Evolutionary conservation across 2,113 vertebrate species (phyloP), one percentile per base, ranked within the genome.

Genomic region (Hypanus sabinus): DNA sequence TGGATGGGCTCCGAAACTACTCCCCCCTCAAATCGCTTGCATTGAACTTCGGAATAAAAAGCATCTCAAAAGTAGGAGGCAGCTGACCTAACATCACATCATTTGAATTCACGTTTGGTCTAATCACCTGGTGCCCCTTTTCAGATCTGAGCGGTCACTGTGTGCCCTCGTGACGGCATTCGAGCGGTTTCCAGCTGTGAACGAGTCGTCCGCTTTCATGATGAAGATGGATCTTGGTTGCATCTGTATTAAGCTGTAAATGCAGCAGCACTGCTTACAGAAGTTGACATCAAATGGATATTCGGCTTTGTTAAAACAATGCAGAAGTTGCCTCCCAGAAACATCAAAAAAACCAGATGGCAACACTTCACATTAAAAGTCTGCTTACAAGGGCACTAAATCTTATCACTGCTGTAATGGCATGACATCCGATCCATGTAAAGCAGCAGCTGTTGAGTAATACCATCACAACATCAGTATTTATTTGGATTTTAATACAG

Each of bases 281-380:
- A n/a, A 65, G 10, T 57, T 62, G 27, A 57, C 80, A 83, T 22
- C 55, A 55, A 83, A 55, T 55, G 22, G 38, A 27, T 83, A 57
- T 83, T 27, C 0, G 18, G 20, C 46, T 83, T 55, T 55, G 55
- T 46, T 57, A 83, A 57, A 24, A 27, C 80, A 65, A 30, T 20
- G 85, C 57, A 62, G 62, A 90, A 90, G 60, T 90, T 90, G 30
- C 85, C 30, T 16, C 60, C 85, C 33, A 90, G 57, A 90, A 90
- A 33, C 83, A 65, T 46, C 36, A 79, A 14, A 68, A n/a, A 90
- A 65, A 65, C 30, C 85, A 90, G 85, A 90, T 90, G 85, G 60
- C 33, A 90, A 90, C 85, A 90, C n/a, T 33, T 33, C 14, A 36
- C 16, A 33, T 90, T 90, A 90, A 90, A 90, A 90, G 85, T 62